phyloP scores from a whole-genome alignment of 2,113 vertebrate species.

The Macquaria ambigua region DNA sequence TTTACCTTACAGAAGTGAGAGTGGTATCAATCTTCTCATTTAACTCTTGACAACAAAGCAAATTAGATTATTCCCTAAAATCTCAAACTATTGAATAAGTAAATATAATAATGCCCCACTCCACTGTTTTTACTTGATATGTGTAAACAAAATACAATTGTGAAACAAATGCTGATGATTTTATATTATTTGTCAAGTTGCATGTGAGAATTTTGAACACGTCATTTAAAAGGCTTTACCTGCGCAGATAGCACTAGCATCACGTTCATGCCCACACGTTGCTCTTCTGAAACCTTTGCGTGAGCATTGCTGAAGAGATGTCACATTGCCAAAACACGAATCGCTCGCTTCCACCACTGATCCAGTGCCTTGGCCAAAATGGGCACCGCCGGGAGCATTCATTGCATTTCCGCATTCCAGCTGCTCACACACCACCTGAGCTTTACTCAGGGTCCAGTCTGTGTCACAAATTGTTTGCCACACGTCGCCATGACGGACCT shows the following conservation, averaged over 20 bases:
- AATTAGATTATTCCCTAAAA: not conserved
- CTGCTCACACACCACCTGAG: conserved; percentile 67
- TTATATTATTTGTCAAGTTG: not conserved
- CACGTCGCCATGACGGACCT: conserved; percentile 49
- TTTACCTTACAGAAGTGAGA: not conserved
- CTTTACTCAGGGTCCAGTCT: conserved; percentile 72
- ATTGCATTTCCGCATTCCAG: conserved; percentile 66
- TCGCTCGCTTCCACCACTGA: conserved; percentile 50
- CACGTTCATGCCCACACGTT: conserved; percentile 64
- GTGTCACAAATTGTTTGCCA: conserved; percentile 81
- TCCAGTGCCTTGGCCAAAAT: conserved; percentile 65
- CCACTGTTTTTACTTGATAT: not conserved
- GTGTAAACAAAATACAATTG: not conserved
- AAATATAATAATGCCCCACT: not conserved
- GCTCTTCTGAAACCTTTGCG: conserved; percentile 47
- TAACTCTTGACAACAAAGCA: not conserved
- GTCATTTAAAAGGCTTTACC: conserved; percentile 45
- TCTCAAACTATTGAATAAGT: not conserved
- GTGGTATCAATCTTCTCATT: not conserved
- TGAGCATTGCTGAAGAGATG: conserved; percentile 62
- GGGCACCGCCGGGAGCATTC: conserved; percentile 10
- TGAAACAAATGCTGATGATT: not conserved
- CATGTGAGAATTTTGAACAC: not conserved
- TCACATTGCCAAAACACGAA: conserved; percentile 63
- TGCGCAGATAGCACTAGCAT: conserved; percentile 62